Evolutionary conservation across 2,797 vertebrate species (phyloP).

Genomic region (Onychomys arenicola): DNA sequence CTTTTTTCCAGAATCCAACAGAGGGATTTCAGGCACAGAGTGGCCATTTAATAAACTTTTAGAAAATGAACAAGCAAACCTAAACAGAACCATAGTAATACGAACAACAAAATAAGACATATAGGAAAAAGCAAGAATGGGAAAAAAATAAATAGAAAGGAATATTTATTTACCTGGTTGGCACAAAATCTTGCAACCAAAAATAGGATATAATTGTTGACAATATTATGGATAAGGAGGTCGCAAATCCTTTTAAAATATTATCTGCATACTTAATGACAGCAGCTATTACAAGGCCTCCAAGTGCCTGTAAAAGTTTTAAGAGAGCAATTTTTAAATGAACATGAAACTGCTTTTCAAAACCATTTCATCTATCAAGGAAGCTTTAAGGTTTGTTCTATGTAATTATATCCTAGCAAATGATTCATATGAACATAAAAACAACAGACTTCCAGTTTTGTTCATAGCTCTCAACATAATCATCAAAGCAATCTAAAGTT

Average conservation of each 20-base stretch:
- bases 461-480: not conserved
- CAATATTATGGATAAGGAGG: constrained; percentile 98
- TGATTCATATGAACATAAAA: not conserved
- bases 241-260: constrained; percentile 99
- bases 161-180: constrained; percentile 91
- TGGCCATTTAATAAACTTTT: constrained; percentile 15
- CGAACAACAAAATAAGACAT: constrained; percentile 46
- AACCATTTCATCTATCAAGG: constrained; percentile 22
- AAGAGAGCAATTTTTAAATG: constrained; percentile 60
- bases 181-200: constrained; percentile 98
- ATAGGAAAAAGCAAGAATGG: not conserved
- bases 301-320: constrained; percentile 92
- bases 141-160: constrained; percentile 5
- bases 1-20: constrained; percentile 24
- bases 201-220: constrained; percentile 99
- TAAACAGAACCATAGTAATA: constrained; percentile 50
- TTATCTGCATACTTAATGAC: constrained; percentile 99
- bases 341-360: constrained; percentile 45
- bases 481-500: not conserved
- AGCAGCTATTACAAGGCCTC: constrained; percentile 97
- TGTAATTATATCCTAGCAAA: not conserved
- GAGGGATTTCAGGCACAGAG: not conserved
- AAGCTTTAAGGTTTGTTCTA: constrained; percentile 34
- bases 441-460: not conserved
- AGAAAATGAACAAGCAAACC: constrained; percentile 31